phyloP scores from a whole-genome alignment of 2,797 vertebrate species.

The Spondyliosoma cantharus region DNA sequence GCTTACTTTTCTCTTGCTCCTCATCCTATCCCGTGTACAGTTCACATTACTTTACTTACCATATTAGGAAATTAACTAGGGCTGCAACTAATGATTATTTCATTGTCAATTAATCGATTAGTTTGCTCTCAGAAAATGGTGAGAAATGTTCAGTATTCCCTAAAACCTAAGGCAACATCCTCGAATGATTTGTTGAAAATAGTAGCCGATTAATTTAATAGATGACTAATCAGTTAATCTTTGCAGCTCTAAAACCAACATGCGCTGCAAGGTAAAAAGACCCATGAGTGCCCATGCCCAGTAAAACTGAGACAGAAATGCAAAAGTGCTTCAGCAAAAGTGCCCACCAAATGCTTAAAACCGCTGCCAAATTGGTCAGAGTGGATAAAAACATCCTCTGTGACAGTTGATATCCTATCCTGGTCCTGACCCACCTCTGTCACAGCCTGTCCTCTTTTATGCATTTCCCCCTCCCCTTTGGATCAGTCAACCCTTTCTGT shows the following conservation, averaged over 20 bases:
- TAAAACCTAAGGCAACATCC: no score
- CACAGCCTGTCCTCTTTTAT: slow-evolving; percentile 58
- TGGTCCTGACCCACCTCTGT: slow-evolving; percentile 54
- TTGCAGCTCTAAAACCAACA: no score
- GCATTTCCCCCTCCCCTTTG: slow-evolving; percentile 54
- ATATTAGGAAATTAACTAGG: slow-evolving; percentile 29
- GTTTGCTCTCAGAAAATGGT: no score
- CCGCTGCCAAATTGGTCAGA: slow-evolving; percentile 51
- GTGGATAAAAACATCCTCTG: slow-evolving; percentile 62
- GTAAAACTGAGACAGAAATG: slow-evolving; percentile 17
- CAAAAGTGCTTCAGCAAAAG: slow-evolving; percentile 28
- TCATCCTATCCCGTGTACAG: slow-evolving; percentile 2
- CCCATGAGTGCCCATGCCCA: neutral
- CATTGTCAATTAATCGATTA: no score
- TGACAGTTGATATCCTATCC: slow-evolving; percentile 66
- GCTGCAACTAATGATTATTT: no score
- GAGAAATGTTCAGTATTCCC: no score
- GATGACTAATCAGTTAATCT: no score
- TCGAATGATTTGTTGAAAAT: no score
- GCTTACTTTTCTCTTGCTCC: neutral
- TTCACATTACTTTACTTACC: slow-evolving; percentile 10
- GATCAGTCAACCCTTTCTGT: slow-evolving; percentile 75
- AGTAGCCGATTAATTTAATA: no score
- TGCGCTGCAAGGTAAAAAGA: neutral
- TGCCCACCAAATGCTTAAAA: slow-evolving; percentile 41